Evolutionary conservation across 2,797 vertebrate genomes (phyloP).

Genomic region (Mus spretus): DNA sequence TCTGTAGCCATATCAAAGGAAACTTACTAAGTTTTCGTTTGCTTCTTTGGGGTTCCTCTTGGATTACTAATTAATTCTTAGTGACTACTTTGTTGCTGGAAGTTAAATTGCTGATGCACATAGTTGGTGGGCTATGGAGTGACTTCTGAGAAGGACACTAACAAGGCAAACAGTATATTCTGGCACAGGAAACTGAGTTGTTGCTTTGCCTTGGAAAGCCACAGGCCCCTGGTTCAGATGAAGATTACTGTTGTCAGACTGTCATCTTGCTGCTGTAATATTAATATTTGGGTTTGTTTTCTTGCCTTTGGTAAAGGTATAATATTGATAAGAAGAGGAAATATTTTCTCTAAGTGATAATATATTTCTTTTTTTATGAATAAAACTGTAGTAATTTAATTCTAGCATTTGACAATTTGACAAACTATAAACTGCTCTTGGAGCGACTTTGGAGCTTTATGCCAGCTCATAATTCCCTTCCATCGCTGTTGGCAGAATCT

Average conservation of each 20-base stretch:
- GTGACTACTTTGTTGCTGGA: constrained; percentile 29
- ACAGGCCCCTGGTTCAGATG: neutral
- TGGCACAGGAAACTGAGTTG: constrained; percentile 20
- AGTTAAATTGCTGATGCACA: constrained; percentile 5
- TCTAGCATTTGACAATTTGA: constrained; percentile 32
- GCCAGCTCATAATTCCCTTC: constrained; percentile 77
- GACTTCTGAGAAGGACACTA: constrained; percentile 21
- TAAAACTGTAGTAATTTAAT: constrained; percentile 57
- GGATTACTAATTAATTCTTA: constrained; percentile 39
- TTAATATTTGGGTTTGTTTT: constrained; percentile 56
- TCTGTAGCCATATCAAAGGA: neutral
- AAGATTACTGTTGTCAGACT: constrained; percentile 34
- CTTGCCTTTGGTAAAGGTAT: constrained; percentile 25
- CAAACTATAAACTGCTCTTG: constrained; percentile 33
- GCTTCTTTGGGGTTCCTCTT: constrained; percentile 45
- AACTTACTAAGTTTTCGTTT: constrained; percentile 29
- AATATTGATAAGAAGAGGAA: constrained; percentile 48
- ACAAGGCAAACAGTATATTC: neutral
- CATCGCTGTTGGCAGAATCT: constrained; percentile 83
- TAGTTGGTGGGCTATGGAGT: constrained; percentile 8
- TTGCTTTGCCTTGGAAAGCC: neutral
- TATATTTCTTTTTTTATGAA: constrained; percentile 49
- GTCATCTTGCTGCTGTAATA: constrained; percentile 16
- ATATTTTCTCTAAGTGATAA: constrained; percentile 60
- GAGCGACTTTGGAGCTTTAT: constrained; percentile 57